phyloP scores from a whole-genome alignment of 2,797 vertebrate genomes.

The Xiphophorus birchmanni region DNA sequence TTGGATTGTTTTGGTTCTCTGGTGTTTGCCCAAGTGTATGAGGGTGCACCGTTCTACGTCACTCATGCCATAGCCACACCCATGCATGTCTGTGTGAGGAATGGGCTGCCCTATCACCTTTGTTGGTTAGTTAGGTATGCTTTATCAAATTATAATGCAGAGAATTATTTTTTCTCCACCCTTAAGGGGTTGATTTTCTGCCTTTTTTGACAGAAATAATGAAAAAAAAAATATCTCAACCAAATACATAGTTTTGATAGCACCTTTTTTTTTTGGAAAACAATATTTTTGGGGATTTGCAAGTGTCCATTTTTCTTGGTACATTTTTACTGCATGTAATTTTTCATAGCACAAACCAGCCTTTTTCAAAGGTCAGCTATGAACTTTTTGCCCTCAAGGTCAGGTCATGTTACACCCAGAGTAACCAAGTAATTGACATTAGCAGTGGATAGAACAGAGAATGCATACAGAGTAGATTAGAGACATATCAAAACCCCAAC shows the following conservation, averaged over 20 bases:
- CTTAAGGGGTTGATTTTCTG: slow-evolving; percentile 1
- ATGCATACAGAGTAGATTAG: slow-evolving; percentile 30
- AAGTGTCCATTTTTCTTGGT: slow-evolving; percentile 21
- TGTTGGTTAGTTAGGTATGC: slow-evolving; percentile 66
- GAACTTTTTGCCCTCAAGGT: slow-evolving; percentile 47
- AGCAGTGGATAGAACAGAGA: slow-evolving; percentile 18
- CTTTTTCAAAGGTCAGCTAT: slow-evolving; percentile 46
- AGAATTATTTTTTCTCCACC: slow-evolving; percentile 13
- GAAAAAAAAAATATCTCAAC: slow-evolving; percentile 21
- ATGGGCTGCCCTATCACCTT: slow-evolving; percentile 81
- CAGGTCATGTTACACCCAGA: slow-evolving; percentile 26
- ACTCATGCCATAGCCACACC: slow-evolving; percentile 76
- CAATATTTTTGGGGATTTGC: slow-evolving; percentile 1
- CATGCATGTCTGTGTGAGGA: slow-evolving; percentile 82
- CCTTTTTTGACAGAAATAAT: slow-evolving; percentile 6
- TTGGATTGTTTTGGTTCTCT: slow-evolving; percentile 71
- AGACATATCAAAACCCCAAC: slow-evolving; percentile 25
- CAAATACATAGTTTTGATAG: slow-evolving; percentile 11
- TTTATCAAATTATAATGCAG: slow-evolving; percentile 47
- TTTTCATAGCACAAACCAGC: slow-evolving; percentile 29
- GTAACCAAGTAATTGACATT: slow-evolving; percentile 32
- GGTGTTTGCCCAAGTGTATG: slow-evolving; percentile 73
- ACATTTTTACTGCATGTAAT: slow-evolving; percentile 10
- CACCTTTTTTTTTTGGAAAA: slow-evolving; percentile 14
- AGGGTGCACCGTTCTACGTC: slow-evolving; percentile 73